Conservation (phyloP, 92 coral and sea anemone species). For the Galaxea fascicularis region DNA sequence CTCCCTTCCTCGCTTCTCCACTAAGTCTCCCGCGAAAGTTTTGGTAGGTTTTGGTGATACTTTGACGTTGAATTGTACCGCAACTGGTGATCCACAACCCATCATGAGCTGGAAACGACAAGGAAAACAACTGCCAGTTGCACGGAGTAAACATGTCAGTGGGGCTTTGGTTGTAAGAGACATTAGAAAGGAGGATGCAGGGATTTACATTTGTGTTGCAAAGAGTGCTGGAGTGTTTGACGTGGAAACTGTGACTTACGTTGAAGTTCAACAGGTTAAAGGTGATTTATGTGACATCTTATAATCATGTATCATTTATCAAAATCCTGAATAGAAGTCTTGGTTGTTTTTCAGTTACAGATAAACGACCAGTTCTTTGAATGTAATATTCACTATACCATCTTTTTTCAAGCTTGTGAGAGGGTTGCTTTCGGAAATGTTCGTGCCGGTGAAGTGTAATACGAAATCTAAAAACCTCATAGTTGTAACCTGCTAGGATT, state of each 20-base stretch:
- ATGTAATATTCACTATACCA: too few species aligned
- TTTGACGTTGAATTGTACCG: conserved; percentile 54
- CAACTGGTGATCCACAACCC: conserved; percentile 46
- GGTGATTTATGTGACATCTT: neutral
- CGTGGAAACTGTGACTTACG: neutral
- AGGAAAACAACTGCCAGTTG: conserved; percentile 43
- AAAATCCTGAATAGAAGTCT: neutral
- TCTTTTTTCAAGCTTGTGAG: too few species aligned
- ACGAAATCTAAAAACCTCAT: too few species aligned
- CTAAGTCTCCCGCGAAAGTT: conserved; percentile 32
- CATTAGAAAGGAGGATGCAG: conserved; percentile 5
- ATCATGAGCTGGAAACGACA: conserved; percentile 55
- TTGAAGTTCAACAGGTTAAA: neutral
- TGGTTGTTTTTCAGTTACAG: too few species aligned
- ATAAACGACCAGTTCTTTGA: too few species aligned
- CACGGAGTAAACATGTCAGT: neutral
- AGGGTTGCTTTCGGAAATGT: too few species aligned
- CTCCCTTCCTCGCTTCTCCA: conserved; percentile 34
- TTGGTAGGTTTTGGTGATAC: neutral
- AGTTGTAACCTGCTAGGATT: too few species aligned
- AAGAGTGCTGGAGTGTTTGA: conserved; percentile 40
- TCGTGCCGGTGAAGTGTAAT: too few species aligned
- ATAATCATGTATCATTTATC: neutral
- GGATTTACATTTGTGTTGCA: conserved; percentile 51
- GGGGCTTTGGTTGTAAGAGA: neutral